Evolutionary conservation across 1,140 invertebrate genomes (phyloP).

Genomic region (Nilaparvata lugens): DNA sequence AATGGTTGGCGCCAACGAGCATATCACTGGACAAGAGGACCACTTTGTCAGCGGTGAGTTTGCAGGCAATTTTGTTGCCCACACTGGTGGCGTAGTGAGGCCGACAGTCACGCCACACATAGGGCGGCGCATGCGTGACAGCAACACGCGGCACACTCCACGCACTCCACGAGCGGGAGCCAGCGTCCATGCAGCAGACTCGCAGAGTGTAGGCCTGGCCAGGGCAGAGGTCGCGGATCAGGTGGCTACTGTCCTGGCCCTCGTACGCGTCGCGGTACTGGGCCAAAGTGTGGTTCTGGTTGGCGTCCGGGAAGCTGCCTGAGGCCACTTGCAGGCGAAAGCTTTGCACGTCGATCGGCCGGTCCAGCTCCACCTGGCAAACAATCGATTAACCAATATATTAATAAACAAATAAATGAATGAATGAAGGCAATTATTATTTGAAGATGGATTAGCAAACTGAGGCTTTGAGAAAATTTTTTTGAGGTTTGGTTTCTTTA

Average conservation of each 20-base stretch:
- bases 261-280: conserved; percentile 20
- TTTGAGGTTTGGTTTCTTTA: too few relatives aligned
- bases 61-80: conserved; percentile 24
- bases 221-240: conserved; percentile 20
- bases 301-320: conserved; percentile 11
- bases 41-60: conserved; percentile 16
- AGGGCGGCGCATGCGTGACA: conserved; percentile 11
- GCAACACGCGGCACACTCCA: conserved; percentile 24
- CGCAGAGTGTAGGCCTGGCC: conserved; percentile 22
- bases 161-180: conserved; percentile 18
- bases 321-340: conserved; percentile 21
- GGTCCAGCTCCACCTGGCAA: conserved; percentile 22
- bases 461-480: too few relatives aligned
- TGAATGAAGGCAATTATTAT: too few relatives aligned
- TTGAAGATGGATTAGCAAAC: too few relatives aligned
- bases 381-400: too few relatives aligned
- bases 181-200: conserved; percentile 19
- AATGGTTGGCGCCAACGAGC: conserved; percentile 25
- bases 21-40: conserved; percentile 20
- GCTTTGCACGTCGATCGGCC: conserved; percentile 16
- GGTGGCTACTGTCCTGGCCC: conserved; percentile 16
- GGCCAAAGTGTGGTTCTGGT: background rate
- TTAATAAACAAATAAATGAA: background rate
- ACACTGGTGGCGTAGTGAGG: conserved; percentile 21
- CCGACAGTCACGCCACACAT: conserved; percentile 21